Conservation (phyloP, 2,888 invertebrate species). For the Erebia epiphron region DNA sequence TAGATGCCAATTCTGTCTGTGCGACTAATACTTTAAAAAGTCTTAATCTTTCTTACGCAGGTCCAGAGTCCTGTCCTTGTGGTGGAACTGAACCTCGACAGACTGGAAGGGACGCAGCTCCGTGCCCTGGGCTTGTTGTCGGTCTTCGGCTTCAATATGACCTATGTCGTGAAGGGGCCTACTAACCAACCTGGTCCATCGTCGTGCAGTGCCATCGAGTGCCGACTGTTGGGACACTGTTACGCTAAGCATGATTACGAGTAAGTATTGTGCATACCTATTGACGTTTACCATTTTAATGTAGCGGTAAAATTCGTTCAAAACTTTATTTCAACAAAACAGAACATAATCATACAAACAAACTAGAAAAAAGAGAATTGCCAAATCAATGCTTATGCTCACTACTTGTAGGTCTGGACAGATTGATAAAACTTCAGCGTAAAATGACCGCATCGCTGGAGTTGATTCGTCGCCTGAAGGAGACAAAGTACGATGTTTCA, state of each 20-base stretch:
- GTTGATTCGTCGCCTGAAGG: no score
- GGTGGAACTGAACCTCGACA: slow-evolving; percentile 88
- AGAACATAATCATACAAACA: no score
- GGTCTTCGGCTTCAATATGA: slow-evolving; percentile 96
- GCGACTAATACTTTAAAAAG: not conserved
- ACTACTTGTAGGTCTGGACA: no score
- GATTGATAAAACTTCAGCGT: no score
- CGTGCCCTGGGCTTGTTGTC: slow-evolving; percentile 91
- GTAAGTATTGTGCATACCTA: slow-evolving; percentile 79
- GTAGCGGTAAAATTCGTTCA: no score
- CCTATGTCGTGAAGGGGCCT: slow-evolving; percentile 88
- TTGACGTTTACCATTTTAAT: not conserved
- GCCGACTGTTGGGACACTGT: slow-evolving; percentile 94
- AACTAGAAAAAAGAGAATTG: no score
- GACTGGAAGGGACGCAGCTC: slow-evolving; percentile 91
- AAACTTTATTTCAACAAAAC: no score
- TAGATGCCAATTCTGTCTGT: no score
- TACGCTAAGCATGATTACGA: slow-evolving; percentile 87
- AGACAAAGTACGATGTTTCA: no score
- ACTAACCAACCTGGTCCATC: slow-evolving; percentile 76
- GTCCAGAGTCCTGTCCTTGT: slow-evolving; percentile 89
- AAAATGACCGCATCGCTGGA: no score
- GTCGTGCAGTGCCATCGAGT: slow-evolving; percentile 90
- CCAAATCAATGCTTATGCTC: no score
- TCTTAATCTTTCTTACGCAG: slow-evolving; percentile 51